phyloP scores from a whole-genome alignment of 2,113 vertebrate species.

The Charadrius vociferus region DNA sequence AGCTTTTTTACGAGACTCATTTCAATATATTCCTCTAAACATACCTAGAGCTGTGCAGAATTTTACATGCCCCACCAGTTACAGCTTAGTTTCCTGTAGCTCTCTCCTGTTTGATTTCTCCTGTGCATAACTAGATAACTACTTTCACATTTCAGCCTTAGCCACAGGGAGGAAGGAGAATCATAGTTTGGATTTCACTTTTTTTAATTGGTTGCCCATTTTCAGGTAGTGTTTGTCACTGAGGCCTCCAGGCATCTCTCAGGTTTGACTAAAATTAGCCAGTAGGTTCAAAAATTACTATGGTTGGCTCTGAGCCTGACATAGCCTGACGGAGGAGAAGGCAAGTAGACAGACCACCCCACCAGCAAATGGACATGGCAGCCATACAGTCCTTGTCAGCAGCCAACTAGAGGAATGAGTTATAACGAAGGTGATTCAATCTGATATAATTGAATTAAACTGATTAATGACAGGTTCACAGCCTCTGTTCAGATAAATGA shows the following conservation, averaged over 20 bases:
- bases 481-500: neutral
- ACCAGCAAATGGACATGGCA: neutral
- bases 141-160: neutral
- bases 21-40: neutral
- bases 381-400: neutral
- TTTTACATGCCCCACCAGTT: neutral
- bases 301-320: neutral
- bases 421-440: neutral
- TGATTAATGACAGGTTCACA: neutral
- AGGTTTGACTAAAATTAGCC: neutral
- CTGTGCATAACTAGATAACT: neutral
- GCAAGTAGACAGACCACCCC: neutral
- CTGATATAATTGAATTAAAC: neutral
- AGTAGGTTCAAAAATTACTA: neutral
- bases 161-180: neutral
- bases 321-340: neutral
- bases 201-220: neutral
- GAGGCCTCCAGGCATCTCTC: neutral
- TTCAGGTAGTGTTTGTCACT: neutral
- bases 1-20: neutral
- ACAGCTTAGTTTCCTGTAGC: neutral
- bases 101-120: neutral
- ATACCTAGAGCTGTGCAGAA: neutral
- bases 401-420: neutral
- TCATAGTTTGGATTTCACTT: neutral